phyloP scores from a whole-genome alignment of 2,888 invertebrate genomes.

The Proisotoma minuta region DNA sequence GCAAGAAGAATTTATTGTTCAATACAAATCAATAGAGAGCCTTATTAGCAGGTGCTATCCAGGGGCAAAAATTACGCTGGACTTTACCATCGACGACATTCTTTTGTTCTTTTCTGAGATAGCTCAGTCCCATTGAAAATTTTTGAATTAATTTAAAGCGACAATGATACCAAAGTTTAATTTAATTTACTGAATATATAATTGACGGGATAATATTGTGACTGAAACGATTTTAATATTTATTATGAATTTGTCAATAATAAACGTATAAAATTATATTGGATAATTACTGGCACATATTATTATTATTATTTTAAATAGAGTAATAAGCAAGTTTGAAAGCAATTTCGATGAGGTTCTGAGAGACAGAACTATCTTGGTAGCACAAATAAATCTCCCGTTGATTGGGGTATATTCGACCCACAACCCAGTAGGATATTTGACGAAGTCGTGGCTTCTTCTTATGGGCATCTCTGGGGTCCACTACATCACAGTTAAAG shows the following conservation, averaged over 20 bases:
- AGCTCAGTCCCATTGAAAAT: slow-evolving; percentile 78
- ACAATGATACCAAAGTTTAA: neutral
- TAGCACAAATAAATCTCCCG: slow-evolving; percentile 44
- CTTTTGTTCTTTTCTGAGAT: slow-evolving; percentile 97
- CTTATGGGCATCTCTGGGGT: slow-evolving; percentile 27
- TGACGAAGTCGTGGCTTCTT: slow-evolving; percentile 38
- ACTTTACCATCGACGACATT: slow-evolving; percentile 93
- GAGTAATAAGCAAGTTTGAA: slow-evolving; percentile 40
- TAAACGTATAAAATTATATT: neutral
- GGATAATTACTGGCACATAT: neutral
- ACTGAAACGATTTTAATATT: neutral
- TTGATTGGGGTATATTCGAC: slow-evolving; percentile 42
- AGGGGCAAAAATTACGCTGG: slow-evolving; percentile 85
- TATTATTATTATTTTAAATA: neutral
- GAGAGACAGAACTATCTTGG: slow-evolving; percentile 38
- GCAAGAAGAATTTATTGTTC: slow-evolving; percentile 98
- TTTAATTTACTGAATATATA: neutral
- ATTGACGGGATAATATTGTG: neutral
- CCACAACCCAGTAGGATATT: slow-evolving; percentile 44
- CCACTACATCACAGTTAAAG: slow-evolving; percentile 41
- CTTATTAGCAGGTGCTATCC: slow-evolving; percentile 94
- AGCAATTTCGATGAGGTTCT: slow-evolving; percentile 41
- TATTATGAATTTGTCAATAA: neutral
- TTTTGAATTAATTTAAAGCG: neutral
- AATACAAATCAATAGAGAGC: slow-evolving; percentile 88